These are phyloP conservation scores for Thereva nobilitata DNA, from an alignment of 2,888 invertebrate species.

Conservation along the genomic window DNA sequence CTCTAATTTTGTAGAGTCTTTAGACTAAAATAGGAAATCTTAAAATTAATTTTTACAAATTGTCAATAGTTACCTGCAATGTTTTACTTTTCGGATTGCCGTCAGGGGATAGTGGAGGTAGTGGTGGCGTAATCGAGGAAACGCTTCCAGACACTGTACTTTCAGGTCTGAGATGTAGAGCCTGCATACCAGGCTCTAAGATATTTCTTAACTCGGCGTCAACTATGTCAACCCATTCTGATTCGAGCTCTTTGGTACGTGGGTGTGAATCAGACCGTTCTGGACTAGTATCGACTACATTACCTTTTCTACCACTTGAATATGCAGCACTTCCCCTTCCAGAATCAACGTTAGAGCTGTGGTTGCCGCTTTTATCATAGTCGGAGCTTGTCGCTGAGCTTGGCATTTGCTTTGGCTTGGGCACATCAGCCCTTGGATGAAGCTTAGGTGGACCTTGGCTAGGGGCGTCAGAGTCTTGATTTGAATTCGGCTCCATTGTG, in stretches of 20 bases:
- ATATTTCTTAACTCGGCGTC: constrained; percentile 79
- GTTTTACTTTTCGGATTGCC: constrained; percentile 53
- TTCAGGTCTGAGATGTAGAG: constrained; percentile 63
- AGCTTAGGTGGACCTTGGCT: constrained; percentile 20
- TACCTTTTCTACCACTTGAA: constrained; percentile 69
- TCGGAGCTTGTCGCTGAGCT: constrained; percentile 71
- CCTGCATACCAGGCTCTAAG: constrained; percentile 73
- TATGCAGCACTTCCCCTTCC: constrained; percentile 81
- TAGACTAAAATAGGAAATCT: constrained; percentile 36
- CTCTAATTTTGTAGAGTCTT: constrained; percentile 58
- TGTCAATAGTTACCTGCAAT: constrained; percentile 28
- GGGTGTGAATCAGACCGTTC: constrained; percentile 63
- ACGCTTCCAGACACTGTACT: constrained; percentile 69
- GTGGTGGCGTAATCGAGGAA: constrained; percentile 75
- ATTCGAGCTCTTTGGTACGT: constrained; percentile 62
- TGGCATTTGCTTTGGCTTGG: constrained; percentile 52
- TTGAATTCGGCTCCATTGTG: background rate
- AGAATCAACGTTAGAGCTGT: constrained; percentile 77
- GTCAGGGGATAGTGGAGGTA: constrained; percentile 76
- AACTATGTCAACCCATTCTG: constrained; percentile 81
- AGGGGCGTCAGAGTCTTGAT: constrained; percentile 17
- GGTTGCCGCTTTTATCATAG: constrained; percentile 75
- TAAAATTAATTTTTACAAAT: background rate
- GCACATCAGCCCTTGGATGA: constrained; percentile 25
- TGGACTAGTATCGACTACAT: constrained; percentile 62